phyloP scores from a whole-genome alignment of 2,888 invertebrate genomes.

The Lissonota sp. region DNA sequence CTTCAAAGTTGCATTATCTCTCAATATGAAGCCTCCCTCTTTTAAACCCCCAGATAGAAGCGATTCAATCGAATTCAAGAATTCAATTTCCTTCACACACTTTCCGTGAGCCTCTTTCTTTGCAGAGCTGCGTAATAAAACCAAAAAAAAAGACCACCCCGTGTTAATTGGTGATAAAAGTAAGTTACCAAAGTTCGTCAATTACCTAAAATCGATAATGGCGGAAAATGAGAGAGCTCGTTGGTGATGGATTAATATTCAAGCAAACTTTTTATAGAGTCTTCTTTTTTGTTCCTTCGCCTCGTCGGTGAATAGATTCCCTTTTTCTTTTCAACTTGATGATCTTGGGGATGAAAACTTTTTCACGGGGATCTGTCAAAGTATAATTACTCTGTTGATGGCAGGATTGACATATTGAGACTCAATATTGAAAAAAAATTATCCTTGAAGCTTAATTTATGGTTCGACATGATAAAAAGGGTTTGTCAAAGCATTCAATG shows the following conservation, averaged over 20 bases:
- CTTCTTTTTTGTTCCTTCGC: background rate
- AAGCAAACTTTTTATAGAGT: background rate
- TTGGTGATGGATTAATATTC: background rate
- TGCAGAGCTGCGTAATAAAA: background rate
- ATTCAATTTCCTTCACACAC: constrained; percentile 21
- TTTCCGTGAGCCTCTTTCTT: background rate
- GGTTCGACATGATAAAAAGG: too few species aligned
- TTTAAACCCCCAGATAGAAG: constrained; percentile 13
- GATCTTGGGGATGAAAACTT: background rate
- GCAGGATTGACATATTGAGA: too few species aligned
- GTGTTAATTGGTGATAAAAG: background rate
- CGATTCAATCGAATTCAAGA: constrained; percentile 14
- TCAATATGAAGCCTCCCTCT: constrained; percentile 17
- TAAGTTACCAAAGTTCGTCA: background rate
- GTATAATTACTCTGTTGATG: too few species aligned
- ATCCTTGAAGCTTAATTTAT: too few species aligned
- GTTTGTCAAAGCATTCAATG: too few species aligned
- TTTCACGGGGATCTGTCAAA: too few species aligned
- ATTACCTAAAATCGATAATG: constrained; percentile 16
- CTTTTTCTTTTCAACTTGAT: background rate
- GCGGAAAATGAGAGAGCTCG: constrained; percentile 8
- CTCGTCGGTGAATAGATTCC: too few species aligned
- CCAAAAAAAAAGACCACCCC: too few species aligned
- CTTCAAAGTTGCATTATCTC: constrained; percentile 48
- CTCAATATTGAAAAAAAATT: too few species aligned